Evolutionary conservation across 2,797 vertebrate species (phyloP), one percentile per base, ranked within the genome.

Genomic region (Spinibarbus caldwelli): DNA sequence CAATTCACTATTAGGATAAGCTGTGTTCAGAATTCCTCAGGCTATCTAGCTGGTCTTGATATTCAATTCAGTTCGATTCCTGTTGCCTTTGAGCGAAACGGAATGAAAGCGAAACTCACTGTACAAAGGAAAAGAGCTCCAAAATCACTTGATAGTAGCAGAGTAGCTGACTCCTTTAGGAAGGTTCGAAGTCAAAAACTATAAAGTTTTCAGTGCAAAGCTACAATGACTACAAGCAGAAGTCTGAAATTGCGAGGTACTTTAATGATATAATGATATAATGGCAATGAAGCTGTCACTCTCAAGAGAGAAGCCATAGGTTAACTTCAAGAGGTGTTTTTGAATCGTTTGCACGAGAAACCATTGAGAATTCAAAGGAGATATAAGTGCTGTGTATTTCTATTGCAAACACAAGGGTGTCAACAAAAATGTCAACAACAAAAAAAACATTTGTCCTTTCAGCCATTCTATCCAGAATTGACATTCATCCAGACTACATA

Each of bases 1-100:
- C 83, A 85, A 47, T 85, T 85, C 83, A 79, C 73, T 66, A 79
- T 78, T 85, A 72, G 83, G 76, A 79, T 62, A 72, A 85, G 83
- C 66, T 79, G 66, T 78, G 52, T 52, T 85, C 59, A 34, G 66
- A 78, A 78, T 70, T 85, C 83, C 77, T 77, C 38, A 47, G 76
- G 76, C 52, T 62, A 79, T 79, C 8, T 72, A 47, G 76, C 41
- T 79, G 29, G 83, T 59, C 76, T 79, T 52, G 76, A 79, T 72
- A 72, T 79, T 85, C 76, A 41, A 52, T 84, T 84, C 31, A 78
- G 38, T 78, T 78, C 36, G 47, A 79, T 79, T 78, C 26, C 12
- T 59, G 76, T 85, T 79, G 67, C 83, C 83, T 79, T 62, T 79
- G 29, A 79, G 76, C 52, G 9, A 79, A 78, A 85, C 14, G 11